These are phyloP conservation scores for Gonocerus acuteangulatus DNA, from an alignment of 2,888 invertebrate species.

Conservation along the genomic window DNA sequence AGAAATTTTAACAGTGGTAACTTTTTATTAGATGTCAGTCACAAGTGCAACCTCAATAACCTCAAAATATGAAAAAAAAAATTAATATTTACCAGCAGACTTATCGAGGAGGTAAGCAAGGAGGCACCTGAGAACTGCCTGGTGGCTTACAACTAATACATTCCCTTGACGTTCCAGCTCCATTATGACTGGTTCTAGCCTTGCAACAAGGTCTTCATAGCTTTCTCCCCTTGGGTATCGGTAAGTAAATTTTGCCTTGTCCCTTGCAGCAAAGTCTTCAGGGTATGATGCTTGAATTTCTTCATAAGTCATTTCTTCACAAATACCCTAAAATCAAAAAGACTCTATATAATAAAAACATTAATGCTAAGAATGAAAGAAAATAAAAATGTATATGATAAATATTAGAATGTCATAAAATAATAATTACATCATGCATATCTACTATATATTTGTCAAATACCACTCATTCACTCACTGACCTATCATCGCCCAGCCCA, in stretches of 20 bases:
- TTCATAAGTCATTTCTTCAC: conserved; percentile 98
- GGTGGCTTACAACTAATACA: conserved; percentile 92
- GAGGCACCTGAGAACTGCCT: conserved; percentile 90
- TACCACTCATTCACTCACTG: too few relatives aligned
- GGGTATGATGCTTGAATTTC: conserved; percentile 92
- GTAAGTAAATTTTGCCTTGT: conserved; percentile 95
- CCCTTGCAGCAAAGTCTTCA: conserved; percentile 89
- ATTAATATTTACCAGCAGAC: conserved; percentile 60
- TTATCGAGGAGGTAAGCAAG: conserved; percentile 97
- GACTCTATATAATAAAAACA: neutral
- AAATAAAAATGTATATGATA: neutral
- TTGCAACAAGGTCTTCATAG: conserved; percentile 94
- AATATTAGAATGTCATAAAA: neutral
- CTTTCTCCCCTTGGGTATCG: conserved; percentile 80
- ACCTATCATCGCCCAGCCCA: too few relatives aligned
- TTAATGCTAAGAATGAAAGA: too few relatives aligned
- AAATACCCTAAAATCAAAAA: conserved; percentile 68
- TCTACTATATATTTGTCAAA: too few relatives aligned
- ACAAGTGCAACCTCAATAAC: too few relatives aligned
- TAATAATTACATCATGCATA: neutral
- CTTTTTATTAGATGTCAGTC: too few relatives aligned
- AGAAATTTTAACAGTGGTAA: too few relatives aligned
- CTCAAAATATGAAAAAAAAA: too few relatives aligned
- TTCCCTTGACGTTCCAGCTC: conserved; percentile 95
- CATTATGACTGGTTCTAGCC: conserved; percentile 98